Conservation (phyloP, 2,113 vertebrate genomes). For the Tor tambroides region DNA sequence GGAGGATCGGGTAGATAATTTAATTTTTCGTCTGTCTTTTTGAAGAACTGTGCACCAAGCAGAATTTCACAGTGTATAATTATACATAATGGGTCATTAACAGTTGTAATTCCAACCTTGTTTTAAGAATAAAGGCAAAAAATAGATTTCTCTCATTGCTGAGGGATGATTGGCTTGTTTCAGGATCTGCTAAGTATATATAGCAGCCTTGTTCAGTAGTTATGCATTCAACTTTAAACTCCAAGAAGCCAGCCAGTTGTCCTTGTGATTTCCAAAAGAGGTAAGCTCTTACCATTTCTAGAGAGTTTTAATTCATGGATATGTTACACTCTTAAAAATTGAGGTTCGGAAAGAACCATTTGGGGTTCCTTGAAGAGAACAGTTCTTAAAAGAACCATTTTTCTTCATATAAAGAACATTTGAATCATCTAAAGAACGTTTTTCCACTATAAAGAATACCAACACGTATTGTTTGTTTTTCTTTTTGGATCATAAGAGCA, state of each 20-base stretch:
- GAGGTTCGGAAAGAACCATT: too few species aligned
- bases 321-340: too few species aligned
- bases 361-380: too few species aligned
- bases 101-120: constrained; percentile 56
- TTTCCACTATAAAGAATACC: too few species aligned
- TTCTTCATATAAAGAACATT: too few species aligned
- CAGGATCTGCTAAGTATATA: constrained; percentile 63
- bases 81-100: constrained; percentile 70
- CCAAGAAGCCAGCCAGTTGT: not conserved
- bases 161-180: constrained; percentile 68
- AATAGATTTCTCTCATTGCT: constrained; percentile 53
- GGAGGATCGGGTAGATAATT: constrained; percentile 10
- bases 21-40: not conserved
- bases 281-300: not conserved
- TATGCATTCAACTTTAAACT: constrained; percentile 12
- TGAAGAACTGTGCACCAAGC: constrained; percentile 44
- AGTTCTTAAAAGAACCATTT: too few species aligned
- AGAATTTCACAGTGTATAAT: constrained; percentile 67
- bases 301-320: not conserved
- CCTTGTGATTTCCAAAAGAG: not conserved
- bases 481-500: constrained; percentile 30
- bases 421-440: too few species aligned
- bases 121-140: constrained; percentile 57
- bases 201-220: not conserved
- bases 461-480: not conserved